phyloP scores from a whole-genome alignment of 1,140 invertebrate species.

The Babylonia areolata region DNA sequence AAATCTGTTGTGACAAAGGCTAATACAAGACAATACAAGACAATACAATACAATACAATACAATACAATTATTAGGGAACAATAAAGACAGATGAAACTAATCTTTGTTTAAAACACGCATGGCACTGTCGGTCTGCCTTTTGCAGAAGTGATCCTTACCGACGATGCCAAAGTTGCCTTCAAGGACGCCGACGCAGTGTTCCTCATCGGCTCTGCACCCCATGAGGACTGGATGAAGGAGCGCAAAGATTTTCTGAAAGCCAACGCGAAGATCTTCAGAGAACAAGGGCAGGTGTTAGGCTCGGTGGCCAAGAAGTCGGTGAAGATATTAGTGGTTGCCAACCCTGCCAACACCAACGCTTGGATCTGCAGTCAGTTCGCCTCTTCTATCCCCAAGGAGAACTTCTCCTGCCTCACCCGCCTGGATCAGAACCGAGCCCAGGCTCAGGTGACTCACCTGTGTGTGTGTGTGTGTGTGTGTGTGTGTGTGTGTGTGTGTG shows the following conservation, averaged over 20 bases:
- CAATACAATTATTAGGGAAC: too few species aligned
- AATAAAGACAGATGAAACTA: too few species aligned
- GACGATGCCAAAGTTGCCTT: conserved; percentile 84
- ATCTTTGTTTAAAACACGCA: too few species aligned
- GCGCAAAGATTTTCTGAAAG: conserved; percentile 94
- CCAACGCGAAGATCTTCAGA: conserved; percentile 99
- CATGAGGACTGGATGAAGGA: conserved; percentile 99
- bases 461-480: too few species aligned
- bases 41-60: too few species aligned
- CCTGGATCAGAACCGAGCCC: conserved; percentile 97
- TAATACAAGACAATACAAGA: too few species aligned
- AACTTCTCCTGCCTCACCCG: conserved; percentile 99
- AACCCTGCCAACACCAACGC: conserved; percentile 99
- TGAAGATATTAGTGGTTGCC: conserved; percentile 96
- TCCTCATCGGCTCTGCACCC: conserved; percentile 98
- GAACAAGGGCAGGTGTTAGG: conserved; percentile 94
- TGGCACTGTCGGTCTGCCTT: too few species aligned
- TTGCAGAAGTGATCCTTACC: too few species aligned
- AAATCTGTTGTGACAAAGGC: too few species aligned
- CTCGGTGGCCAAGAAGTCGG: conserved; percentile 89
- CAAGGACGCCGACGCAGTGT: conserved; percentile 98
- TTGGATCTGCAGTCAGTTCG: conserved; percentile 92
- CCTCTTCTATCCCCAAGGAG: conserved; percentile 93
- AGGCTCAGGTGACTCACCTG: conserved; percentile 86
- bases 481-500: too few species aligned